phyloP scores from a whole-genome alignment of 2,888 invertebrate genomes.

The Calameuta pallipes region DNA sequence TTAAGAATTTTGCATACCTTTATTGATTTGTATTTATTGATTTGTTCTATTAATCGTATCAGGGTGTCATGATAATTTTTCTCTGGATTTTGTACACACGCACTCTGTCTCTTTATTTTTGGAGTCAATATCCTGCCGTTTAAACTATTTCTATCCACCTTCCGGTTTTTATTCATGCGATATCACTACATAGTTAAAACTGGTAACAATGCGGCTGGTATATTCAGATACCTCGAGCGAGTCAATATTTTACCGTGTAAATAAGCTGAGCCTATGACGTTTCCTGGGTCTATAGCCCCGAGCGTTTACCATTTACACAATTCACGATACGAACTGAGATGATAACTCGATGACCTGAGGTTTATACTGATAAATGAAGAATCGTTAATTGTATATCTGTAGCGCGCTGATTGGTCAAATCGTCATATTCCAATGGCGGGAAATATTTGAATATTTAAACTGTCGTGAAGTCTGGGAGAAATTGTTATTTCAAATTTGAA shows the following conservation, averaged over 20 bases:
- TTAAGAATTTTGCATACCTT: background rate
- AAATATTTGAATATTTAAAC: background rate
- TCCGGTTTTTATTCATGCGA: background rate
- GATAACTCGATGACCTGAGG: constrained; percentile 46
- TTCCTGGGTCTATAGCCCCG: background rate
- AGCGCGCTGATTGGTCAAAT: background rate
- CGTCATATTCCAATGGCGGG: background rate
- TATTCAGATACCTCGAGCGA: background rate
- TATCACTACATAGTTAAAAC: background rate
- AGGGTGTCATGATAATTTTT: background rate
- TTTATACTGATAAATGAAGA: background rate
- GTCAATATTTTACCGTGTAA: background rate
- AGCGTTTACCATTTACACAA: background rate
- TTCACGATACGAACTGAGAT: background rate
- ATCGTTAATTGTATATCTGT: background rate
- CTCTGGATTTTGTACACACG: background rate
- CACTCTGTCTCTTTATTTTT: background rate
- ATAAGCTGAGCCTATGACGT: background rate
- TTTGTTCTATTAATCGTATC: background rate
- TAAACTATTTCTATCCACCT: background rate
- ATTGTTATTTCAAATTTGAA: background rate
- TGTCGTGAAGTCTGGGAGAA: background rate
- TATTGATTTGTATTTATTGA: background rate
- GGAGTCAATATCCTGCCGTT: background rate
- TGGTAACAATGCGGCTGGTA: background rate